phyloP scores from a whole-genome alignment of 2,888 invertebrate genomes.

The Hemaris fuciformis region DNA sequence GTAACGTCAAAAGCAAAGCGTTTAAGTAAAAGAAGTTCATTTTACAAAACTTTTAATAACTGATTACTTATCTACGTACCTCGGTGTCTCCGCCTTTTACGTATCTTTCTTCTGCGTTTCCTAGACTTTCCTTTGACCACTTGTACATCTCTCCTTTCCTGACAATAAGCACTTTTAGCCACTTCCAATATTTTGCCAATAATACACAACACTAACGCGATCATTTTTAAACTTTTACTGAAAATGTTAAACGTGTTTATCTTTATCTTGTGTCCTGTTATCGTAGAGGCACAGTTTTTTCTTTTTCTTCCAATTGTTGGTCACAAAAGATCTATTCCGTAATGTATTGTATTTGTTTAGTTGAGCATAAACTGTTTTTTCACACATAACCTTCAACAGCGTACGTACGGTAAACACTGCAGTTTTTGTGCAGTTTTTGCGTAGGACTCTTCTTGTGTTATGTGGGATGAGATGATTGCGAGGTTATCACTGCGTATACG shows the following conservation, averaged over 20 bases:
- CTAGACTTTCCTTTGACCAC: not conserved
- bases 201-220: constrained; percentile 61
- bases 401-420: constrained; percentile 33
- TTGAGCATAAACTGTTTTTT: constrained; percentile 26
- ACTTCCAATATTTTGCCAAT: constrained; percentile 57
- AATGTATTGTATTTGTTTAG: constrained; percentile 24
- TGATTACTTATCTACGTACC: constrained; percentile 6
- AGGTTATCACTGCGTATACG: constrained; percentile 57
- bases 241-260: constrained; percentile 27
- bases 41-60: not conserved
- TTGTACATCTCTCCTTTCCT: not conserved
- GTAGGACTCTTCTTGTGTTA: constrained; percentile 28
- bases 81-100: not conserved
- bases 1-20: not conserved
- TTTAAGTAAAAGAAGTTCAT: not conserved
- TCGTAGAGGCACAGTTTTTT: constrained; percentile 41
- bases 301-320: constrained; percentile 51
- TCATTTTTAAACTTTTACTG: constrained; percentile 49
- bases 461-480: constrained; percentile 44
- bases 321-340: constrained; percentile 32
- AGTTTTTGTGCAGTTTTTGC: constrained; percentile 34
- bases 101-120: constrained; percentile 4
- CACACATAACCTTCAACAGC: constrained; percentile 44
- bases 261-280: constrained; percentile 29
- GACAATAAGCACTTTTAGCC: constrained; percentile 32